Conservation (phyloP, 64 coral and sea anemone genomes). For the Actinia tenebrosa region DNA sequence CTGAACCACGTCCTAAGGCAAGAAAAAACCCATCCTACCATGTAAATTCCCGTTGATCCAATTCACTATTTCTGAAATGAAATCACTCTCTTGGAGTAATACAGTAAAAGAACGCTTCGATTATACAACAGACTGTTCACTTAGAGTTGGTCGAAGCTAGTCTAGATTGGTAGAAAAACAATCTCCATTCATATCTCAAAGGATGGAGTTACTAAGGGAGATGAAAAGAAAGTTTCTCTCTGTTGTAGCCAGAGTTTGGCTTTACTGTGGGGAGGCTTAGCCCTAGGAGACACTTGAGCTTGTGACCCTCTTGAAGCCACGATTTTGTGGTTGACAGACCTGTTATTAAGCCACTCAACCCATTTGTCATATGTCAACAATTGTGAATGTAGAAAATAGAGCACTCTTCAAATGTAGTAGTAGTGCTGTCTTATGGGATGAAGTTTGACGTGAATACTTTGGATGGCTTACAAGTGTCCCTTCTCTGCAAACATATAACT, state of each 20-base stretch:
- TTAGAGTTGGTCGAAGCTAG: neutral
- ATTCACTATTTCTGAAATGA: neutral
- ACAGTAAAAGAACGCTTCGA: neutral
- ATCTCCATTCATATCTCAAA: slow-evolving; percentile 1
- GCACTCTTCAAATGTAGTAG: neutral
- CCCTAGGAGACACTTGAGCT: slow-evolving; percentile 20
- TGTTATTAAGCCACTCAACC: slow-evolving; percentile 25
- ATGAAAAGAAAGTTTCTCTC: neutral
- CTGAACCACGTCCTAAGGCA: neutral
- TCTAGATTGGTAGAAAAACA: slow-evolving; percentile 2
- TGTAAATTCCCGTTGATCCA: neutral
- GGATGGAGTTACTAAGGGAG: neutral
- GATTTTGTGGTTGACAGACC: slow-evolving; percentile 25
- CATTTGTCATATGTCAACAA: slow-evolving; percentile 18
- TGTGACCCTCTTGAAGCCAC: slow-evolving; percentile 28
- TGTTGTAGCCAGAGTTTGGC: neutral
- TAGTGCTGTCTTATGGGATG: slow-evolving; percentile 8
- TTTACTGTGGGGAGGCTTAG: neutral
- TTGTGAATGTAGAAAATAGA: slow-evolving; percentile 1
- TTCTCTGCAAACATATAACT: neutral
- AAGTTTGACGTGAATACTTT: neutral
- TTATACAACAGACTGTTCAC: neutral
- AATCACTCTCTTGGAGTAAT: neutral
- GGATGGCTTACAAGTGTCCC: neutral
- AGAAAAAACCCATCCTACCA: neutral